Conservation (phyloP, 2,797 vertebrate species). For the Sibirionetta formosa region DNA sequence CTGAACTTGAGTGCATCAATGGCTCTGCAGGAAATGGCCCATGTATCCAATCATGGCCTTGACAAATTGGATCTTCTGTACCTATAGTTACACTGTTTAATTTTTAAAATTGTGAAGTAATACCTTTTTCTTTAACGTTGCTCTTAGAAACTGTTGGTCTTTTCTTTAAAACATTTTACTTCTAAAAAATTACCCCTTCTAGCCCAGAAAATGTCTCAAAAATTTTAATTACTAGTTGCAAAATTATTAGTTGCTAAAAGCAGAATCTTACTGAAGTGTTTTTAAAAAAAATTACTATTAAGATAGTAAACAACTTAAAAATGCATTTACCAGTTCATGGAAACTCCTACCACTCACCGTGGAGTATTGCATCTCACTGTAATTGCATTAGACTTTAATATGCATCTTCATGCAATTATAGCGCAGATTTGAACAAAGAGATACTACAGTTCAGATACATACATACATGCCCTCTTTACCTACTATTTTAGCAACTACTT, state of each 20-base stretch:
- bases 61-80: neutral
- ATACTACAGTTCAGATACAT: neutral
- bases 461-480: neutral
- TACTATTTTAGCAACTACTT: neutral
- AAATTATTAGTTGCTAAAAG: neutral
- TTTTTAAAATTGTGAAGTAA: neutral
- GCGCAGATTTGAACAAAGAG: neutral
- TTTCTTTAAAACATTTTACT: neutral
- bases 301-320: neutral
- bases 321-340: neutral
- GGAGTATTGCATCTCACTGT: neutral
- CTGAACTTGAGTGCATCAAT: neutral
- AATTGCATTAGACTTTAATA: neutral
- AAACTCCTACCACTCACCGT: rapidly evolving
- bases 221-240: neutral
- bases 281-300: neutral
- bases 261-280: neutral
- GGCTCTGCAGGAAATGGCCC: neutral
- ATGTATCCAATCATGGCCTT: neutral
- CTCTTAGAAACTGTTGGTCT: neutral
- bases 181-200: neutral
- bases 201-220: neutral
- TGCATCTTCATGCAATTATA: neutral
- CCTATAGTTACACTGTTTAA: neutral
- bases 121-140: neutral